Evolutionary conservation across 2,113 vertebrate genomes (phyloP).

Genomic region (Engystomops pustulosus): DNA sequence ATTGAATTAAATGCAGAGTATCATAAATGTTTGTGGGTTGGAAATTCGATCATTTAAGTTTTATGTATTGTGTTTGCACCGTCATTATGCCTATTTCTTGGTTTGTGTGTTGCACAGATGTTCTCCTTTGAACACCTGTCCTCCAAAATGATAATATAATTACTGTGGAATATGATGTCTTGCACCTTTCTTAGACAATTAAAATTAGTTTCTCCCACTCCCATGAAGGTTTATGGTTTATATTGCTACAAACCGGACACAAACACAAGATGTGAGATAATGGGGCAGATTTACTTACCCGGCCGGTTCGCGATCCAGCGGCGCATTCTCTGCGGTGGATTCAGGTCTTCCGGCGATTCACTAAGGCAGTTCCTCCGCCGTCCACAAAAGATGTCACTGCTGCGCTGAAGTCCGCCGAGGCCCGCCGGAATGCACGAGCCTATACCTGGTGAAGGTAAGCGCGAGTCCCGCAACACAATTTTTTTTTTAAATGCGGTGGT

Average conservation of each 20-base stretch:
- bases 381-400: no score
- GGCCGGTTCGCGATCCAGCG: no score
- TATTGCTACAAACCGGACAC: not conserved
- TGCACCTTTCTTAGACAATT: not conserved
- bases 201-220: not conserved
- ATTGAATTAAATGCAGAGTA: not conserved
- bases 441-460: no score
- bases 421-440: no score
- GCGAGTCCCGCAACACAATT: no score
- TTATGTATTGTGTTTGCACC: not conserved
- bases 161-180: not conserved
- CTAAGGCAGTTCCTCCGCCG: no score
- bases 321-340: no score
- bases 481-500: no score
- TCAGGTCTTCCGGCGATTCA: no score
- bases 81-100: slow-evolving; percentile 41
- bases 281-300: no score
- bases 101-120: slow-evolving; percentile 35
- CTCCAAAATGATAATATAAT: slow-evolving; percentile 4
- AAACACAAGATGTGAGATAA: not conserved
- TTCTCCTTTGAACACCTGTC: slow-evolving; percentile 42
- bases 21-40: not conserved
- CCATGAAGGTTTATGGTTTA: not conserved
- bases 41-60: not conserved
- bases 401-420: no score